These are phyloP conservation scores for Drosophila colorata DNA, from an alignment of 2,888 invertebrate species.

Conservation along the genomic window DNA sequence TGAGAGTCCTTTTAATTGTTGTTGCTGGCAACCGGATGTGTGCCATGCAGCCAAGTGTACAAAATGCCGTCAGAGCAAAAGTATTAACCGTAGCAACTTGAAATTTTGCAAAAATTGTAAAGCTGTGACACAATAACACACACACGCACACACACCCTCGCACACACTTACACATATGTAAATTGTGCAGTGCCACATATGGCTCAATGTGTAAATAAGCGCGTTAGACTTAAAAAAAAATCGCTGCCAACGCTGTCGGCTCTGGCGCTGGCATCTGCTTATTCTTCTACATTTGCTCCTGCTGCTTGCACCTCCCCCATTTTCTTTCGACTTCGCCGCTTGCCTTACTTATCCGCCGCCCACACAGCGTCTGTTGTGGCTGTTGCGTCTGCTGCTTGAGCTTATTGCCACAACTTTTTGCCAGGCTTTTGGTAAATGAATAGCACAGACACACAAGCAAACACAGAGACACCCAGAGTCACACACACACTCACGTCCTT, in stretches of 20 bases:
- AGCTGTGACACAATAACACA: conserved; percentile 50
- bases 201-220: conserved; percentile 71
- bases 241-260: conserved; percentile 44
- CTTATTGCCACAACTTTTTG: conserved; percentile 71
- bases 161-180: conserved; percentile 29
- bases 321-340: not conserved
- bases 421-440: conserved; percentile 77
- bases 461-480: conserved; percentile 12
- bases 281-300: not conserved
- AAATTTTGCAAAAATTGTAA: conserved; percentile 53
- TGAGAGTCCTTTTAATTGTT: conserved; percentile 52
- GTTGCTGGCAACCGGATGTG: conserved; percentile 53
- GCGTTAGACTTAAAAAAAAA: conserved; percentile 62
- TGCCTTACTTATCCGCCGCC: conserved; percentile 36
- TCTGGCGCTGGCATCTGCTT: conserved; percentile 15
- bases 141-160: conserved; percentile 5
- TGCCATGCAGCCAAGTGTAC: conserved; percentile 59
- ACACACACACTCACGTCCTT: conserved; percentile 2
- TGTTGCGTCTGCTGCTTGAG: conserved; percentile 46
- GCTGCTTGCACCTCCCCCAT: conserved; percentile 10
- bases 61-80: conserved; percentile 62
- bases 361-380: conserved; percentile 44
- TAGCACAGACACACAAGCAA: conserved; percentile 39
- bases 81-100: conserved; percentile 64
- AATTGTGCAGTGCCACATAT: conserved; percentile 60